These are phyloP conservation scores for Channa argus DNA, from an alignment of 2,113 vertebrate species.

Conservation along the genomic window DNA sequence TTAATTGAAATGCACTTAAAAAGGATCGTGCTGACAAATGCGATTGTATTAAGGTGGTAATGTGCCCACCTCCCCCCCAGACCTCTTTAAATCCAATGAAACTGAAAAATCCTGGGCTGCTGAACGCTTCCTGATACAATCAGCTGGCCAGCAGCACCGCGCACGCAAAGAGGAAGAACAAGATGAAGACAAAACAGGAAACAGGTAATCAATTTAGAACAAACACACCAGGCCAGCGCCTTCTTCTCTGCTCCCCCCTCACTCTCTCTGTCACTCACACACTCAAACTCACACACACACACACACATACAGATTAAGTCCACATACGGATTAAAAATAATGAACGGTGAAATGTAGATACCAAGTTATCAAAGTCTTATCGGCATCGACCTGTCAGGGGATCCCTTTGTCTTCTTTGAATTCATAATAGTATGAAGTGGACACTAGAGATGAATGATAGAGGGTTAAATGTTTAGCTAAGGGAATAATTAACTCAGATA, in stretches of 20 bases:
- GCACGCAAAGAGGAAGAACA: constrained; percentile 48
- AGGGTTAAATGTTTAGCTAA: constrained; percentile 17
- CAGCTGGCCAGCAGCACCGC: constrained; percentile 81
- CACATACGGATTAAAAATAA: constrained; percentile 90
- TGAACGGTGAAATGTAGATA: constrained; percentile 84
- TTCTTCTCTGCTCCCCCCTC: constrained; percentile 2
- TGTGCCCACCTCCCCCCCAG: constrained; percentile 84
- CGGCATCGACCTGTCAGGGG: constrained; percentile 77
- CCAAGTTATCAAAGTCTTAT: constrained; percentile 86
- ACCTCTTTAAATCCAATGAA: constrained; percentile 95
- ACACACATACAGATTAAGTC: constrained; percentile 63
- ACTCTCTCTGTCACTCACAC: background rate
- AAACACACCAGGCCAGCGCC: constrained; percentile 82
- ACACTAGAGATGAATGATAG: constrained; percentile 77
- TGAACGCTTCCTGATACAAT: constrained; percentile 92
- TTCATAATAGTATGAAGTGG: constrained; percentile 62
- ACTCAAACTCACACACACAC: background rate
- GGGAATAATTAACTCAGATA: constrained; percentile 9
- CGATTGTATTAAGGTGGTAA: constrained; percentile 93
- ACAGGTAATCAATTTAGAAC: constrained; percentile 92
- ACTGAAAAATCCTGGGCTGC: constrained; percentile 88
- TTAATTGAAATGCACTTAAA: constrained; percentile 99
- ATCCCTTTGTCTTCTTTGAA: constrained; percentile 82
- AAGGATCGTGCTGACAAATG: constrained; percentile 98
- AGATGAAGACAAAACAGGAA: constrained; percentile 65